Evolutionary conservation across 2,113 vertebrate genomes (phyloP).

Genomic region (Oxyura jamaicensis): DNA sequence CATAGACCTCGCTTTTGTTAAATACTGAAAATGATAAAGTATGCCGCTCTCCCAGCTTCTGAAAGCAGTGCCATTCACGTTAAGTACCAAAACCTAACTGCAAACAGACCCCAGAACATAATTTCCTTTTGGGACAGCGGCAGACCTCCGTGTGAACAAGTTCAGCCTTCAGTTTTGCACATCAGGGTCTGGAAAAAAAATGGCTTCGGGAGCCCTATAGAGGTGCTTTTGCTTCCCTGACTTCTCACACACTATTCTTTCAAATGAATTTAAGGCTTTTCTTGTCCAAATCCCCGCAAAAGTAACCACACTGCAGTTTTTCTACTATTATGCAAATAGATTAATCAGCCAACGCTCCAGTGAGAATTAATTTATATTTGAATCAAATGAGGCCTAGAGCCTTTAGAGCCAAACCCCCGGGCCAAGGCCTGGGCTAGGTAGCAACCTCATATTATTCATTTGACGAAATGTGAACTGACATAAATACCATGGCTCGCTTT

Average conservation of each 20-base stretch:
- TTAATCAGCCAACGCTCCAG: constrained; percentile 90
- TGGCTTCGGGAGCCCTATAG: constrained; percentile 45
- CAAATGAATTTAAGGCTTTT: constrained; percentile 81
- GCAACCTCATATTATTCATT: constrained; percentile 91
- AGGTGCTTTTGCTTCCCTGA: constrained; percentile 72
- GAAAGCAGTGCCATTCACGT: background rate
- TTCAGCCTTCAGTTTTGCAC: background rate
- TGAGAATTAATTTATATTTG: constrained; percentile 98
- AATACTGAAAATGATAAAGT: background rate
- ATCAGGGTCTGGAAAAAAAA: background rate
- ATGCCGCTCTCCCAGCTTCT: background rate
- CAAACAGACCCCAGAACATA: background rate
- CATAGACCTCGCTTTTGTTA: background rate
- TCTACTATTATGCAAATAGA: constrained; percentile 98
- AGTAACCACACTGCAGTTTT: constrained; percentile 78
- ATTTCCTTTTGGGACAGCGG: background rate
- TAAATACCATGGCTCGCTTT: constrained; percentile 93
- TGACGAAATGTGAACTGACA: constrained; percentile 99
- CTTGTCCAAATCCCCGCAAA: constrained; percentile 76
- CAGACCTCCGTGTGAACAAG: background rate
- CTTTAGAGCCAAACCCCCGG: constrained; percentile 82
- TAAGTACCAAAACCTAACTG: background rate
- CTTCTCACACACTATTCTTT: constrained; percentile 80
- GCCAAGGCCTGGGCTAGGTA: constrained; percentile 88
- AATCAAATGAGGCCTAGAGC: constrained; percentile 90